phyloP scores from a whole-genome alignment of 2,113 vertebrate genomes.

The Leptocoma aspasia region DNA sequence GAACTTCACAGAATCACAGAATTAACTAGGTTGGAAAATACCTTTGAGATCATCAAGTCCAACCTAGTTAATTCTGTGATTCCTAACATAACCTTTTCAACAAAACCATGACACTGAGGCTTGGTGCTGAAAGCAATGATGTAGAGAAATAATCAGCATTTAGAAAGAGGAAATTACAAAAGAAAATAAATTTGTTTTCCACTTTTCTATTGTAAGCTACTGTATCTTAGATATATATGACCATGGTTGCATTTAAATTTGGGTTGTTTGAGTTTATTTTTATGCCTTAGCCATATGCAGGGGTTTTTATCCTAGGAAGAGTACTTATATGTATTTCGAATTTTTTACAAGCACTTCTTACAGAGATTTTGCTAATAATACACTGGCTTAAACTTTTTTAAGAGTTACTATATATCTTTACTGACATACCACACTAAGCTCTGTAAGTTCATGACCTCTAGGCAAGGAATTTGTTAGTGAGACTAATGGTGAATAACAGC shows the following conservation, averaged over 20 bases:
- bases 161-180: conserved; percentile 46
- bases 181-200: conserved; percentile 32
- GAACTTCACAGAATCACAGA: neutral
- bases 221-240: neutral
- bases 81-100: neutral
- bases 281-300: neutral
- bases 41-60: neutral
- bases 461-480: conserved; percentile 1
- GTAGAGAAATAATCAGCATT: conserved; percentile 53
- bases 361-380: conserved; percentile 40
- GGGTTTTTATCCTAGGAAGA: neutral
- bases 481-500: neutral
- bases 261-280: conserved; percentile 26
- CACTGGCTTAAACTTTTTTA: conserved; percentile 40
- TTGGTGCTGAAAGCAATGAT: conserved; percentile 36
- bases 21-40: neutral
- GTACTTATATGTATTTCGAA: conserved; percentile 23
- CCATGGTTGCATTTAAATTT: conserved; percentile 42
- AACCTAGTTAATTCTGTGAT: too few species aligned
- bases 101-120: neutral
- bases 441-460: neutral
- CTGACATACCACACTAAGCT: neutral
- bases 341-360: conserved; percentile 29
- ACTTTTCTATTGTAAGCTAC: neutral
- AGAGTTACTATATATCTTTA: conserved; percentile 36